Percentiles rank a stretch among this genome's conserved stretches.
Evolutionary conservation across 2,888 invertebrate genomes (phyloP).

Genomic region (Ryuthela nishihirai): DNA sequence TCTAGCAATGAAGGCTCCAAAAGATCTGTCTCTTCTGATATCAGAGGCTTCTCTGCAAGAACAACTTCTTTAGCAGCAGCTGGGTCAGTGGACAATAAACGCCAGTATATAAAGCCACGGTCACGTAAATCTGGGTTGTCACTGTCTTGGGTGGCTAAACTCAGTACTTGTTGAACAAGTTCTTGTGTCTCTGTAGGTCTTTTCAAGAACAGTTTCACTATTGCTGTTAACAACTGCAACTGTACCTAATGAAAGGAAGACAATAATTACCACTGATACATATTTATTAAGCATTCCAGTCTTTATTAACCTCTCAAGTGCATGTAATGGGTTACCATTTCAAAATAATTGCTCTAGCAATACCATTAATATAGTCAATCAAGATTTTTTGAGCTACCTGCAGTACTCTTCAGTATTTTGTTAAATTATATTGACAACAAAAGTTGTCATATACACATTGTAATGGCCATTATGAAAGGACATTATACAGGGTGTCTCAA

Average conservation of each 20-base stretch:
- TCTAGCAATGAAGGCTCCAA: conserved; percentile 95
- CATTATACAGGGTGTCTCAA: no score
- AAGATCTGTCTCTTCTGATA: conserved; percentile 97
- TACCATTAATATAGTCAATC: no score
- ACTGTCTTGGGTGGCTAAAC: conserved; percentile 67
- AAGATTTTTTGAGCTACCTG: no score
- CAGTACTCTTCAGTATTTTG: no score
- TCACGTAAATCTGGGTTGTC: conserved; percentile 98
- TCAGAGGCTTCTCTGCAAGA: conserved; percentile 95
- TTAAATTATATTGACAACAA: no score
- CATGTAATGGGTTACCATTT: no score
- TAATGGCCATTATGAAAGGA: no score
- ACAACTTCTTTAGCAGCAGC: conserved; percentile 99
- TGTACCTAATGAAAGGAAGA: conserved; percentile 58
- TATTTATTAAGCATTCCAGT: no score
- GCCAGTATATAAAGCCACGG: conserved; percentile 99
- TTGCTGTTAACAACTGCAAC: conserved; percentile 92
- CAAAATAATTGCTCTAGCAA: no score
- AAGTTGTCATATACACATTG: no score
- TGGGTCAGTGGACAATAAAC: conserved; percentile 95
- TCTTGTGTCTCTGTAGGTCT: conserved; percentile 98
- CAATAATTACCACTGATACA: conserved; percentile 7
- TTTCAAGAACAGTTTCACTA: conserved; percentile 97
- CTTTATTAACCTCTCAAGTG: no score
- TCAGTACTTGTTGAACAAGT: conserved; percentile 91